Conservation (phyloP, 2,113 vertebrate species). For the Coptodon bakossiorum region DNA sequence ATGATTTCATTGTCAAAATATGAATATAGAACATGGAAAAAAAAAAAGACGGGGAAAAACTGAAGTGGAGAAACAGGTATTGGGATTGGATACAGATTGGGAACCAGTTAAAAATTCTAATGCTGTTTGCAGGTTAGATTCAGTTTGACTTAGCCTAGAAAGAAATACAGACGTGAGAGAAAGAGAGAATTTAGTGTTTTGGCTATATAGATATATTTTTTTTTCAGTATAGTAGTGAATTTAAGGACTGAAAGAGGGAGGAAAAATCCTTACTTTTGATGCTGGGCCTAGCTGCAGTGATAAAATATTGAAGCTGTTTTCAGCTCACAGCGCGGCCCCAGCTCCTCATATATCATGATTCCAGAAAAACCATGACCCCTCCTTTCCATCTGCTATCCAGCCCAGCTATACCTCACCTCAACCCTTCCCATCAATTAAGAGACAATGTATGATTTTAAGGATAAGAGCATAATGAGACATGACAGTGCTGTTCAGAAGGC, state of each 20-base stretch:
- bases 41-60: not conserved
- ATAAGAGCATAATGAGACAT: not conserved
- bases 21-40: not conserved
- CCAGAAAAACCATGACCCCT: slow-evolving; percentile 51
- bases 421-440: slow-evolving; percentile 1
- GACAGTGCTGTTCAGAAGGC: not conserved
- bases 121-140: not conserved
- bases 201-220: not conserved
- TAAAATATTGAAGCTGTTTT: slow-evolving; percentile 61
- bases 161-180: not conserved
- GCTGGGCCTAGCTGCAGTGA: slow-evolving; percentile 10
- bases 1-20: not conserved
- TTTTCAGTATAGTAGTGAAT: not conserved
- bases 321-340: slow-evolving; percentile 26
- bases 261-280: slow-evolving; percentile 18
- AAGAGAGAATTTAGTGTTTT: not conserved
- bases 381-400: not conserved
- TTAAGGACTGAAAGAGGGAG: not conserved
- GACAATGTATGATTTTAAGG: not conserved
- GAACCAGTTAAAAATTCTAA: not conserved
- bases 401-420: slow-evolving; percentile 19
- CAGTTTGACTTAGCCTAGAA: not conserved
- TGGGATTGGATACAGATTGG: not conserved
- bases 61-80: not conserved
- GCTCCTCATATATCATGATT: slow-evolving; percentile 55